phyloP scores from a whole-genome alignment of 2,888 invertebrate species.

The Nebria brevicollis region DNA sequence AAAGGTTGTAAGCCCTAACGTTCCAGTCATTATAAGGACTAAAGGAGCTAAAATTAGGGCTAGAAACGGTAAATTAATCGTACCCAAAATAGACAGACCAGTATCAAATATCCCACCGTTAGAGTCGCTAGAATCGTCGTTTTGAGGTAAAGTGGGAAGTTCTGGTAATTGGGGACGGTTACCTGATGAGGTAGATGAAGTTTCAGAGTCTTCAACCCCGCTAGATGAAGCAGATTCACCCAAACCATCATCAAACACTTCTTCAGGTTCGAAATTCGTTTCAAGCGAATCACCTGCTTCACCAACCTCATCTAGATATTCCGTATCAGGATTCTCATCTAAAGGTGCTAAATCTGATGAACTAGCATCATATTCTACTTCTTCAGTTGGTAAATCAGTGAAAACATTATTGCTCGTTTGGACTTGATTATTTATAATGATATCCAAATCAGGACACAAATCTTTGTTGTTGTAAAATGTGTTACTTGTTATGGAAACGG shows the following conservation, averaged over 20 bases:
- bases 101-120: slow-evolving; percentile 65
- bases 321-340: slow-evolving; percentile 48
- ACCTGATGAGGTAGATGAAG: slow-evolving; percentile 49
- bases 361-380: slow-evolving; percentile 24
- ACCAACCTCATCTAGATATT: slow-evolving; percentile 56
- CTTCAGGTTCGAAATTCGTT: slow-evolving; percentile 26
- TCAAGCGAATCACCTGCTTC: slow-evolving; percentile 58
- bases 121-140: slow-evolving; percentile 59
- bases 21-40: slow-evolving; percentile 70
- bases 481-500: slow-evolving; percentile 29
- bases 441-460: slow-evolving; percentile 75
- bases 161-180: slow-evolving; percentile 51
- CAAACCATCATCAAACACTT: slow-evolving; percentile 46
- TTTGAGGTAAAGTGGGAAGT: slow-evolving; percentile 48
- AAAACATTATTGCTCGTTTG: slow-evolving; percentile 58
- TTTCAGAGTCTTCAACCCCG: slow-evolving; percentile 46
- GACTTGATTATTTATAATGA: slow-evolving; percentile 76
- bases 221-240: slow-evolving; percentile 51
- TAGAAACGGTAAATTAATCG: slow-evolving; percentile 64
- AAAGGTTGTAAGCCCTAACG: slow-evolving; percentile 70
- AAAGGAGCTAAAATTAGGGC: slow-evolving; percentile 72
- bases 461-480: slow-evolving; percentile 59
- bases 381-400: slow-evolving; percentile 53
- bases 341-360: not conserved
- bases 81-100: slow-evolving; percentile 63